Base-by-base conservation (phyloP, 2,888 invertebrate species). In the Mycalesis mineus region DNA sequence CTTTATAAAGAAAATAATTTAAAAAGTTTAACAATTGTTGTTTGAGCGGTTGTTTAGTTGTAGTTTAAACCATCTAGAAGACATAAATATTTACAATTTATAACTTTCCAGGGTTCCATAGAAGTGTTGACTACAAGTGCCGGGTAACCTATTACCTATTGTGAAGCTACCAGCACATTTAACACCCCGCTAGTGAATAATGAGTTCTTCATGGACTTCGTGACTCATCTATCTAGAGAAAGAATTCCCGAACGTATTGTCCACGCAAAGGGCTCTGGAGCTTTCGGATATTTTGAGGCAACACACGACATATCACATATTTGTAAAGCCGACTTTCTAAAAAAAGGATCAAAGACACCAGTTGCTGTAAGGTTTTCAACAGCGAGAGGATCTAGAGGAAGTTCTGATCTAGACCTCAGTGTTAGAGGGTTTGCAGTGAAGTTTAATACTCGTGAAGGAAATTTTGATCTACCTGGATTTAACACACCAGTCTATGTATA, bases 101-200 rank as follows among this genome's bases (percentile, higher is more conserved):
- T 33, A 36, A 9, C 11, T 36, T 36, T 36, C 11, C 71, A 91
- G 91, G 80, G 80, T 49, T 84, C 89, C 0, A 83, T 91, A 7
- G 89, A 91, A 4, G 77, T 91, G 1, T 85, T 96, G 69, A 94
- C 96, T 4, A 95, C 95, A 0, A 94, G 93, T 59, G 91, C 91
- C 75, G 98, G 98, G 51, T 91, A 92, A 28, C 97, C 97, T 0
- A 89, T 97, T 61, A 93, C 92, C 15, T 90, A 92, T 59, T 93
- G 93, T 71, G 92, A 91, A 53, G 94, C 94, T 47, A 91, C 92
- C 50, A 22, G 22, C 22, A 96, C 97, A 0, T 93, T 94, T 1
- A 98, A 98, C 93, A 0, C 22, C 22, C 88, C 92, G 31, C 88
- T 98, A 1, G 81, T 97, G 5, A 95, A 96, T 77, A 98, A 98